Conservation (phyloP, 1,140 invertebrate genomes). For the Drosophila santomea region DNA sequence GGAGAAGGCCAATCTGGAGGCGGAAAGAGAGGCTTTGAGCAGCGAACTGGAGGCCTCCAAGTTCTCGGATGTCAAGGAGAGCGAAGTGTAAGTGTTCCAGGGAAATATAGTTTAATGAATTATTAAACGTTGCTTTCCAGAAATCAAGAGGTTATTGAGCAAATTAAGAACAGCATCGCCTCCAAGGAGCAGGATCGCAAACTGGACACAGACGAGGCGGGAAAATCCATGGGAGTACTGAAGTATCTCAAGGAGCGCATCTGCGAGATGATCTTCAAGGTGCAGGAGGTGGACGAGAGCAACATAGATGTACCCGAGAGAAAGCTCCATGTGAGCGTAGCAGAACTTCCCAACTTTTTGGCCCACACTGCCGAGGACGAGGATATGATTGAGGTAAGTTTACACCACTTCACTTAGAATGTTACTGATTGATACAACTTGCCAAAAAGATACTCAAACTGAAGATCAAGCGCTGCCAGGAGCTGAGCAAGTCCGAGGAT, state of each 20-base stretch:
- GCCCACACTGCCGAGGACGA: conserved; percentile 70
- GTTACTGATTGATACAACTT: background rate
- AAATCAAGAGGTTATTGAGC: conserved; percentile 88
- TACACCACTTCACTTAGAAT: background rate
- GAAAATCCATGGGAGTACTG: conserved; percentile 85
- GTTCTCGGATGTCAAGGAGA: conserved; percentile 91
- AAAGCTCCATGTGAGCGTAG: conserved; percentile 63
- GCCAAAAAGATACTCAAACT: conserved; percentile 68
- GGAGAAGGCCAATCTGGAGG: conserved; percentile 90
- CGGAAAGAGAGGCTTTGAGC: conserved; percentile 88
- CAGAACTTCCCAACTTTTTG: conserved; percentile 71
- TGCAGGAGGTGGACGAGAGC: conserved; percentile 83
- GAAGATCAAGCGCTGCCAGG: conserved; percentile 77
- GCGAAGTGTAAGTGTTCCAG: conserved; percentile 88
- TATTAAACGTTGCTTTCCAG: conserved; percentile 75
- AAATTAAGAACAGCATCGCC: conserved; percentile 87
- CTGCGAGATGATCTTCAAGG: conserved; percentile 84
- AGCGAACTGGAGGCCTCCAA: conserved; percentile 90
- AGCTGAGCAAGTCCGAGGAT: conserved; percentile 70
- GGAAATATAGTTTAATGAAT: background rate
- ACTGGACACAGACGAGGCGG: conserved; percentile 78
- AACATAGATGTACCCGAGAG: conserved; percentile 66
- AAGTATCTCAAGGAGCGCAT: conserved; percentile 85
- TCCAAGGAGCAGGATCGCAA: conserved; percentile 85
- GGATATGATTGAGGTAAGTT: conserved; percentile 72